Conservation (phyloP, 2,797 vertebrate genomes). For the Rhabdomys pumilio region DNA sequence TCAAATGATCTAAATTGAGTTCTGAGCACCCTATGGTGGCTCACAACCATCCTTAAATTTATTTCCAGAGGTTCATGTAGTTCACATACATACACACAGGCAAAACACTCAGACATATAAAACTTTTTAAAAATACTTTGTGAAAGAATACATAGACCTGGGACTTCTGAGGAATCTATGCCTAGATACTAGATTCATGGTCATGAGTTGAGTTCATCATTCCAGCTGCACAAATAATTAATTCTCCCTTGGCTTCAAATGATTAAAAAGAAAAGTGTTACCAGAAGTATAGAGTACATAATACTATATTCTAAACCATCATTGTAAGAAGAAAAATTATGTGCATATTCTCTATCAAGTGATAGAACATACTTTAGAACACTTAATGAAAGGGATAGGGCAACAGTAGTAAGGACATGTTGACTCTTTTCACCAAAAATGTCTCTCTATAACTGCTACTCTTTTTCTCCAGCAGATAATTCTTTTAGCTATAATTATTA, state of each 20-base stretch:
- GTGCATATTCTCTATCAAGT: neutral
- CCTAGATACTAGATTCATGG: neutral
- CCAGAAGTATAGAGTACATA: neutral
- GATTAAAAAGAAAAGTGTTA: neutral
- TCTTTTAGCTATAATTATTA: neutral
- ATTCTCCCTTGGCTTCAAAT: neutral
- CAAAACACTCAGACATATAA: neutral
- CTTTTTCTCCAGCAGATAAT: neutral
- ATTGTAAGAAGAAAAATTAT: neutral
- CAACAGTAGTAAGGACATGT: neutral
- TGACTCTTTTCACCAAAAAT: conserved; percentile 32
- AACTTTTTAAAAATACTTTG: neutral
- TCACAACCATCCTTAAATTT: neutral
- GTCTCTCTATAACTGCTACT: neutral
- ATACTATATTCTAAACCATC: neutral
- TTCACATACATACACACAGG: neutral
- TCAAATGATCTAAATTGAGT: neutral
- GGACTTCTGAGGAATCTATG: neutral
- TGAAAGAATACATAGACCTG: neutral
- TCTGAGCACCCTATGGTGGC: neutral
- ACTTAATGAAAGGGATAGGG: conserved; percentile 12
- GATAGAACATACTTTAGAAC: conserved; percentile 56
- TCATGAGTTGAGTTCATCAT: conserved; percentile 8
- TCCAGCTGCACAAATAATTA: neutral
- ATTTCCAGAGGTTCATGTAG: neutral